phyloP scores from a whole-genome alignment of 2,888 invertebrate species.

The Eupithecia inturbata region DNA sequence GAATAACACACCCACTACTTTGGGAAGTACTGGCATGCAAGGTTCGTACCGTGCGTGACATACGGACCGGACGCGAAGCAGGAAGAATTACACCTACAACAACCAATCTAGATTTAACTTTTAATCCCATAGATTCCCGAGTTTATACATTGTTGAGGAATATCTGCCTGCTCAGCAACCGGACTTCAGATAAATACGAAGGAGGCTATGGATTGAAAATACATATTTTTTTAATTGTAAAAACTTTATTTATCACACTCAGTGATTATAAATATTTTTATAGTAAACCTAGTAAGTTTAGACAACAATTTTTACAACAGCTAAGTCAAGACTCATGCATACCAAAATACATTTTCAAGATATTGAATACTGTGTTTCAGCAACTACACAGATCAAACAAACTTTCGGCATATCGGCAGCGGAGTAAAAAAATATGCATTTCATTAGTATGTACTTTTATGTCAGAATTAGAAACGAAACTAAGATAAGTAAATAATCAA shows the following conservation, averaged over 20 bases:
- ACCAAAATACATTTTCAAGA: conserved; percentile 44
- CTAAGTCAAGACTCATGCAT: conserved; percentile 44
- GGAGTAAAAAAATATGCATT: conserved; percentile 45
- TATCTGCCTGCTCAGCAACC: conserved; percentile 5
- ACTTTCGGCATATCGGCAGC: conserved; percentile 39
- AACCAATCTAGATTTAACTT: neutral
- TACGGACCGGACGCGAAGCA: neutral
- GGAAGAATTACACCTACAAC: neutral
- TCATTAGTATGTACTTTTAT: conserved; percentile 15
- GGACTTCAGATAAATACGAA: conserved; percentile 34
- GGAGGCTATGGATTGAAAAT: conserved; percentile 70
- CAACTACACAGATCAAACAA: conserved; percentile 42
- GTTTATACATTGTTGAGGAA: neutral
- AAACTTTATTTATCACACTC: conserved; percentile 73
- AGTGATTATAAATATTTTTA: conserved; percentile 70
- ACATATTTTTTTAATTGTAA: conserved; percentile 66
- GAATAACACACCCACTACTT: conserved; percentile 38
- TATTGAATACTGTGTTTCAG: conserved; percentile 39
- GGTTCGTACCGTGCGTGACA: conserved; percentile 33
- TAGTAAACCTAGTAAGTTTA: conserved; percentile 52
- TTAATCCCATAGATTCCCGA: neutral
- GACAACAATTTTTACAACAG: conserved; percentile 47
- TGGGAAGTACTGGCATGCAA: conserved; percentile 38
- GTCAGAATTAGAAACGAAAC: conserved; percentile 8
- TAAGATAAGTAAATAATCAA: conserved; percentile 9